phyloP scores from a whole-genome alignment of 2,888 invertebrate species.

The Diarsia mendica region DNA sequence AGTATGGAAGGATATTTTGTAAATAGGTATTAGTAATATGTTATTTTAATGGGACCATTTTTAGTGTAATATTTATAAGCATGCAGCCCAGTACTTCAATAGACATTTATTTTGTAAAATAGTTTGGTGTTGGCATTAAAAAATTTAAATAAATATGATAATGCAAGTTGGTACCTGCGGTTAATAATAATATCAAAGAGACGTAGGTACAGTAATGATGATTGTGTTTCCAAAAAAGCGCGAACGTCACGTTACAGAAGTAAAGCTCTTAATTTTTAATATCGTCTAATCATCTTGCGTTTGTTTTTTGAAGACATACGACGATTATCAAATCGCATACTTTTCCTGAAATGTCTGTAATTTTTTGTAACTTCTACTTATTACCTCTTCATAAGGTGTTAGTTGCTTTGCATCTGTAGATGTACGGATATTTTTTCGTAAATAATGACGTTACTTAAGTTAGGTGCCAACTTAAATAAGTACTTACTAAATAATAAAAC shows the following conservation, averaged over 20 bases:
- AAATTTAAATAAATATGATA: slow-evolving; percentile 11
- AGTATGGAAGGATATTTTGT: slow-evolving; percentile 17
- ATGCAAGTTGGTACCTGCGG: neutral
- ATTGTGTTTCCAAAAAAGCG: neutral
- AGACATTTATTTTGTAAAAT: slow-evolving; percentile 24
- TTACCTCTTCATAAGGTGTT: neutral
- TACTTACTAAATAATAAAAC: neutral
- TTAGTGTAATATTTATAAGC: slow-evolving; percentile 41
- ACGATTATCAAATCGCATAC: neutral
- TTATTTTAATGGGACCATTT: slow-evolving; percentile 49
- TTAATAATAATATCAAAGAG: neutral
- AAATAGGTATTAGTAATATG: slow-evolving; percentile 15
- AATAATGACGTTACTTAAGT: neutral
- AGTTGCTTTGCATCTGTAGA: neutral
- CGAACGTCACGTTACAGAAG: neutral
- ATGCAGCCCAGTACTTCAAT: slow-evolving; percentile 53
- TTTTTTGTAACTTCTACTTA: neutral
- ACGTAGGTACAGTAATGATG: neutral
- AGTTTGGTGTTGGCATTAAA: slow-evolving; percentile 54
- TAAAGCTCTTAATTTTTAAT: neutral
- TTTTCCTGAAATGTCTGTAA: neutral
- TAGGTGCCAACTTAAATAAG: neutral
- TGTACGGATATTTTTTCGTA: neutral
- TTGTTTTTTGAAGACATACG: neutral
- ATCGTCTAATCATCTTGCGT: neutral